A percentile compares a stretch with the other conserved stretches of the same genome.
phyloP scores from a whole-genome alignment of 2,888 invertebrate genomes.

The Erpobdella octoculata region DNA sequence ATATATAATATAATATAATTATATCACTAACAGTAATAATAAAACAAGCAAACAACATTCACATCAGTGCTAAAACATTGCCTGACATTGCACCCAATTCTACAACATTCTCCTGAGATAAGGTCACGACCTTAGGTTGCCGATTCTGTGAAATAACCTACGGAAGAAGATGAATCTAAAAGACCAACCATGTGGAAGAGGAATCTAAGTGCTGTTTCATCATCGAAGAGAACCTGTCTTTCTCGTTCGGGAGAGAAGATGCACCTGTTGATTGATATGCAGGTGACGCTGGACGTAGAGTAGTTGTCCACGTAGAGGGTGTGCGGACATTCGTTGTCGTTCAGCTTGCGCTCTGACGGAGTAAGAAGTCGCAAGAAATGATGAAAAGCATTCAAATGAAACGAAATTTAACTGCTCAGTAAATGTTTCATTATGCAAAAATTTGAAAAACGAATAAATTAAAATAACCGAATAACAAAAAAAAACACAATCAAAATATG shows the following conservation, averaged over 20 bases:
- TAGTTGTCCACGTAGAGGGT: constrained; percentile 97
- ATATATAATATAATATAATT: neutral
- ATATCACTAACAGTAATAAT: neutral
- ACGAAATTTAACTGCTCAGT: neutral
- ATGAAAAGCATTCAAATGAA: neutral
- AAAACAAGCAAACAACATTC: neutral
- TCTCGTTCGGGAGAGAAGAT: constrained; percentile 50
- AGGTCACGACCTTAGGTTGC: neutral
- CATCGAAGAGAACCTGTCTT: constrained; percentile 46
- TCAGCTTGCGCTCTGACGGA: constrained; percentile 74
- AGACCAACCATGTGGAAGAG: constrained; percentile 51
- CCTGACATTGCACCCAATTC: neutral
- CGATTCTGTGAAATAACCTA: neutral
- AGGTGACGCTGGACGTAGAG: constrained; percentile 90
- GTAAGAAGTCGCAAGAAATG: constrained; percentile 41
- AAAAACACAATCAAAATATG: no score
- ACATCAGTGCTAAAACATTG: neutral
- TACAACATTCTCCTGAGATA: neutral
- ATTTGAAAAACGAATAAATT: no score
- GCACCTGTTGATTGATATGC: constrained; percentile 62
- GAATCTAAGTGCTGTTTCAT: constrained; percentile 71
- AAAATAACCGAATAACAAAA: no score
- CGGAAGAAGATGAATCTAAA: neutral
- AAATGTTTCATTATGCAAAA: no score
- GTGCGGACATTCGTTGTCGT: constrained; percentile 88